Evolutionary conservation across 1,140 invertebrate species (phyloP).

Genomic region (Rhizoglyphus robini): DNA sequence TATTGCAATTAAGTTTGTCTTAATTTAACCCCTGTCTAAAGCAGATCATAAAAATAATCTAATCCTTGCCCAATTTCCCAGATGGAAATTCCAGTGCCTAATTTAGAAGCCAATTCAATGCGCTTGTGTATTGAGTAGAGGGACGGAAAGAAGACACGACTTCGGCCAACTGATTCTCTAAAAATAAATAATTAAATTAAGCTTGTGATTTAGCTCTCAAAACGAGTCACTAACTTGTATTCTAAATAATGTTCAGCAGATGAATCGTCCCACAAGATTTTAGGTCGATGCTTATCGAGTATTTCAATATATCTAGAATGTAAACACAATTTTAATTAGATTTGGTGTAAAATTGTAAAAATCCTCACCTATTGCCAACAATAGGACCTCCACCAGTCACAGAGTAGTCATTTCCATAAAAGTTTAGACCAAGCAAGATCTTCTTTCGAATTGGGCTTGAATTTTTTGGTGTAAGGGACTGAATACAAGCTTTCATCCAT

Average conservation of each 20-base stretch:
- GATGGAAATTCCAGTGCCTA: constrained; percentile 70
- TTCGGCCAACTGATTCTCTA: constrained; percentile 47
- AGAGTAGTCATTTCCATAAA: constrained; percentile 72
- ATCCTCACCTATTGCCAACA: constrained; percentile 53
- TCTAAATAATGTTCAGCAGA: constrained; percentile 73
- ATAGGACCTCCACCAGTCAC: constrained; percentile 60
- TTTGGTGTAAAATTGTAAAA: constrained; percentile 3
- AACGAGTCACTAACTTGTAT: constrained; percentile 52
- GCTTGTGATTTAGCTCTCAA: background rate
- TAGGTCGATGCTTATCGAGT: constrained; percentile 46
- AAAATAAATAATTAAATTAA: constrained; percentile 32
- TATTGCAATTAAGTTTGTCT: no score
- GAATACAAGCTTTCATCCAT: constrained; percentile 66
- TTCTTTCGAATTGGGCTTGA: constrained; percentile 49
- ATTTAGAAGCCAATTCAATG: constrained; percentile 58
- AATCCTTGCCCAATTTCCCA: constrained; percentile 93
- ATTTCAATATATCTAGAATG: constrained; percentile 36
- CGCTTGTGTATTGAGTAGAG: constrained; percentile 65
- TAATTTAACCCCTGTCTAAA: no score
- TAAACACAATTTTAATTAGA: background rate
- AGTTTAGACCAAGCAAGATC: constrained; percentile 77
- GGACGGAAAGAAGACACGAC: constrained; percentile 75
- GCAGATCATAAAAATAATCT: constrained; percentile 89
- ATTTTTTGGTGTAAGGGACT: constrained; percentile 46
- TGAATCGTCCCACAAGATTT: constrained; percentile 57